Percentiles rank a stretch among this genome's conserved stretches.
Conservation (phyloP, 2,888 invertebrate genomes). For the Druceiella hillmani region DNA sequence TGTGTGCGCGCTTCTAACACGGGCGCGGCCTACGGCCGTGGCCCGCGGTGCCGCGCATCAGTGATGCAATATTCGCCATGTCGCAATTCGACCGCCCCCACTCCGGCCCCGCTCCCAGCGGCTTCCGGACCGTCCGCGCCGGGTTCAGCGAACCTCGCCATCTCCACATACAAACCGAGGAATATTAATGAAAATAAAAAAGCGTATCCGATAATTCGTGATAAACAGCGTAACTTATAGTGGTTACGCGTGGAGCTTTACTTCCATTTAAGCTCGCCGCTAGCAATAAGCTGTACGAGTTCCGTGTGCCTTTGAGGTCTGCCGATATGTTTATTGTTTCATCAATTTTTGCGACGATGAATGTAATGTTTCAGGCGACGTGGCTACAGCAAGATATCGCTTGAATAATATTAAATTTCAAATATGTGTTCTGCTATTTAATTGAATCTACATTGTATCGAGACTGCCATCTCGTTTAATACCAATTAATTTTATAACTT, state of each 20-base stretch:
- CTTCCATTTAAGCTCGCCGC: background rate
- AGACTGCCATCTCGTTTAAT: no score
- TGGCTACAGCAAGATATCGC: no score
- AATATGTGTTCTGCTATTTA: no score
- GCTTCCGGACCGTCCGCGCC: no score
- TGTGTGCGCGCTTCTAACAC: background rate
- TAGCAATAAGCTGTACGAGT: background rate
- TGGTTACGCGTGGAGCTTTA: background rate
- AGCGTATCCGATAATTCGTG: background rate
- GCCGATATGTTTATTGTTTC: no score
- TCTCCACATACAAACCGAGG: slow-evolving; percentile 1
- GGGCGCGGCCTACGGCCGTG: slow-evolving; percentile 12
- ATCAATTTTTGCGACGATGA: no score
- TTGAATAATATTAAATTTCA: no score
- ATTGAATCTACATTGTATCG: no score
- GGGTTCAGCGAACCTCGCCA: slow-evolving; percentile 21
- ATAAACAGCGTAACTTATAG: background rate
- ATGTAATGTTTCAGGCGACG: no score
- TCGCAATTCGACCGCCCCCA: slow-evolving; percentile 22
- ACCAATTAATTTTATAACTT: no score
- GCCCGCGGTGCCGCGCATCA: slow-evolving; percentile 18
- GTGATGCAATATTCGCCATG: slow-evolving; percentile 23
- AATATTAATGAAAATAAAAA: background rate
- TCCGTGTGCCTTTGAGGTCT: no score
- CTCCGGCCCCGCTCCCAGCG: no score